Conservation (phyloP, 2,113 vertebrate species). For the Balaenoptera acutorostrata region DNA sequence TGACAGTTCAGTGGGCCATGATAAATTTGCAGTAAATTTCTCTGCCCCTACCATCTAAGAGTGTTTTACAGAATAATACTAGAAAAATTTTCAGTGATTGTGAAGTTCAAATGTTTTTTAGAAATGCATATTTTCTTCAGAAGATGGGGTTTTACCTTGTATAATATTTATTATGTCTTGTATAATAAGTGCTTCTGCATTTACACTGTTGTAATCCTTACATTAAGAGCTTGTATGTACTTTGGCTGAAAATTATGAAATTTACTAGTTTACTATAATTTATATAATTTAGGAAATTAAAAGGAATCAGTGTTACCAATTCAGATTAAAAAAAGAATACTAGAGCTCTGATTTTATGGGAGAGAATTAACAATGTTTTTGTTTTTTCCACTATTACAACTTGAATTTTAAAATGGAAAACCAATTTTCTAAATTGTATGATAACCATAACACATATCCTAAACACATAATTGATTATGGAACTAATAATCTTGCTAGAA, state of each 20-base stretch:
- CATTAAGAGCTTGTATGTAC: neutral
- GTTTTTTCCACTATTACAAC: neutral
- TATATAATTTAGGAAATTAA: conserved; percentile 50
- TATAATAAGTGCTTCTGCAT: neutral
- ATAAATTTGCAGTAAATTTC: neutral
- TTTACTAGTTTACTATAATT: conserved; percentile 46
- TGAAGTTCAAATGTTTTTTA: neutral
- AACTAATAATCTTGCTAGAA: conserved; percentile 10
- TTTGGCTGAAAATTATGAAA: conserved; percentile 27
- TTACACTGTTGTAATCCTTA: neutral
- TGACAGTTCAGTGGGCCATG: neutral
- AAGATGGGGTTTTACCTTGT: neutral
- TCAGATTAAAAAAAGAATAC: neutral
- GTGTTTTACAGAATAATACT: neutral
- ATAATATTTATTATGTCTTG: neutral
- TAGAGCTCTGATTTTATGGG: neutral
- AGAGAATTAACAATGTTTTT: neutral
- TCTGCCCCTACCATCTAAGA: neutral
- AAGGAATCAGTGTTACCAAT: conserved; percentile 16
- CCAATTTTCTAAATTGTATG: conserved; percentile 20
- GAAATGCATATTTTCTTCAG: conserved; percentile 7
- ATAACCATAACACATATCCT: neutral
- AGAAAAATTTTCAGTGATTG: neutral
- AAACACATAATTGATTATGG: neutral
- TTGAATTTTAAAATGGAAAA: conserved; percentile 44